Evolutionary conservation across 2,797 vertebrate species (phyloP), one percentile per base, ranked within the genome.

Genomic region (Chelidonichthys spinosus): DNA sequence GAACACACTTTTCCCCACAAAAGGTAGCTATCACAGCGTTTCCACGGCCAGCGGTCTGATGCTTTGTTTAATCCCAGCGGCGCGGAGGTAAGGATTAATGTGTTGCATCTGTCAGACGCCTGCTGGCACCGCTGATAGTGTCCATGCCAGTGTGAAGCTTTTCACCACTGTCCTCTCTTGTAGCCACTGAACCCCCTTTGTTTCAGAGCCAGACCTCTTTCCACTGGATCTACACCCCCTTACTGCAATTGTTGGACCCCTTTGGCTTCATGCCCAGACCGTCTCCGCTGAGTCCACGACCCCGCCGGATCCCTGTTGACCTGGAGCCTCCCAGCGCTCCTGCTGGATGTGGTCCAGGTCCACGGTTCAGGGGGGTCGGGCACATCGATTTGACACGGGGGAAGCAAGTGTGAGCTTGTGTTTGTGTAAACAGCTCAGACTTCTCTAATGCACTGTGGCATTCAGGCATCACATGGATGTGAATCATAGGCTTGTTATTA

Each of bases 11-110:
- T 77, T 71, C 71, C 71, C 67, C 70, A 81, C 68, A 81, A 65
- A 25, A 87, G 85, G 78, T 78, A 84, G 83, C 80, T 82, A 86
- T 86, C 84, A 76, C 75, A 79, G 82, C 76, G 73, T 81, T 85
- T 84, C 81, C 62, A 60, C 76, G 70, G 81, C 74, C 74, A 77
- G 74, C 7, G 83, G 90, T 86, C 82, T 82, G 82, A 90, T 87
- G 82, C 73, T 86, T 87, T 82, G 74, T 87, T 85, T 76, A 90
- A 90, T 92, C 84, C 87, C 85, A 78, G 33, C 62, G 68, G 73
- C 75, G 72, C 76, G 85, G 79, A 84, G 89, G 88, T 85, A 85
- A 76, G 84, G 87, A 92, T 94, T 92, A 87, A 89, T 93, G 87
- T 90, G 89, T 89, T 87, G 88, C 87, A 90, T 94, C 90, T 90